These are phyloP conservation scores for Premnoplex brunnescens DNA, from an alignment of 2,797 vertebrate species.

Conservation along the genomic window DNA sequence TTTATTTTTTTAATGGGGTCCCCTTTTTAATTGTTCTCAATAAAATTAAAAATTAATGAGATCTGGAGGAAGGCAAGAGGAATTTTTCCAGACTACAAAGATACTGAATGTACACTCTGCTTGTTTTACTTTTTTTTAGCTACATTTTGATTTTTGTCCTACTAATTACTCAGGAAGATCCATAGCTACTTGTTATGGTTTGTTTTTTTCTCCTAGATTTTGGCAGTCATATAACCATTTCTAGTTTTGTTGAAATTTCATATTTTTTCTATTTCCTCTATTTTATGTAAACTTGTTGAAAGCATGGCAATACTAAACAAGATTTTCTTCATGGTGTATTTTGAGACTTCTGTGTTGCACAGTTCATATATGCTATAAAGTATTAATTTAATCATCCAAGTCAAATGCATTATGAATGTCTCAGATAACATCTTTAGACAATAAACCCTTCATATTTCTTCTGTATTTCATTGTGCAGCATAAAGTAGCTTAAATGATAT, in stretches of 20 bases:
- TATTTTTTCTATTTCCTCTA: background rate
- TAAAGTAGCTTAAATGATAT: background rate
- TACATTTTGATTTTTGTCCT: background rate
- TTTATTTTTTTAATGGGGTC: background rate
- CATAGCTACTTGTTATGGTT: background rate
- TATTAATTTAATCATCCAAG: background rate
- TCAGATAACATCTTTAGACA: constrained; percentile 19
- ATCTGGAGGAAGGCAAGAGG: background rate
- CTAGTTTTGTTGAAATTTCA: background rate
- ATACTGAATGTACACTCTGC: background rate
- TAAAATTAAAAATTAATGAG: background rate
- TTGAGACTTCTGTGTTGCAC: background rate
- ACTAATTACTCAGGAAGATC: background rate
- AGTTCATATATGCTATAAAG: background rate
- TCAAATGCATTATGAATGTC: background rate
- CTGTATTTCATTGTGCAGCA: background rate
- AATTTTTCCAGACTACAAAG: background rate
- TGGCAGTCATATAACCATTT: background rate
- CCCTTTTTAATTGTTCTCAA: background rate
- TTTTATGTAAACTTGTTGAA: background rate
- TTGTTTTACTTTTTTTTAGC: background rate
- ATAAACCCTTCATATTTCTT: background rate
- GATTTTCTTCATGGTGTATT: background rate
- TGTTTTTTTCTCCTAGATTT: background rate
- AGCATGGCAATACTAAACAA: background rate